Evolutionary conservation across 1,140 invertebrate genomes (phyloP), one percentile per base, ranked within the genome.

Genomic region (Dryas iulia): DNA sequence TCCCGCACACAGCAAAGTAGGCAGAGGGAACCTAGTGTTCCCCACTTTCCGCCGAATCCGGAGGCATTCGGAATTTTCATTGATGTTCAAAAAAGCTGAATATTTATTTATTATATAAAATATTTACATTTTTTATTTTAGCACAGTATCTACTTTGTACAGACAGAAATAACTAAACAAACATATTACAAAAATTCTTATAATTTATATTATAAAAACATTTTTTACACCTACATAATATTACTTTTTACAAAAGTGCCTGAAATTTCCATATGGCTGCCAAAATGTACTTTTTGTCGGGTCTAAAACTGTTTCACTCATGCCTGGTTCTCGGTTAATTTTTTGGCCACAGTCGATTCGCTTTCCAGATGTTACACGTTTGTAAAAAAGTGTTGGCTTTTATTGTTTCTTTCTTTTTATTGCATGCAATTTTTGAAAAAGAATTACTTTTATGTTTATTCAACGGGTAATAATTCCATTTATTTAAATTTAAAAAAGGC

Each of bases 331-430:
- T 52, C 39, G 60, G 60, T 62, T 53, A 30, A 39, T 25, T 62
- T 30, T 62, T 52, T 62, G 60, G 60, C 60, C 60, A 53, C 60
- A 53, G 10, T 53, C 60, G 39, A 39, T 25, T 53, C 39, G 60
- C 60, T 53, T 18, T 30, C 60, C 60, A 62, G 60, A 62, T 62
- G 60, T 62, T 62, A 62, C 39, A 53, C 30, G 23, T 25, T 59
- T 25, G 59, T 25, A 60, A 60, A 60, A 60, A 60, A 39, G 24
- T 39, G 23, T 60, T 39, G 21, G 23, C 24, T 21, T 59, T 33
- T 59, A 59, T n/a, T 47, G 39, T 47, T 39, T 24, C 21, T 26
- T 39, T 39, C 39, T 60, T 60, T 39, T 47, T 47, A 14, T 21
- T n/a, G 31, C 21, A 11, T 39, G 18, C 6, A 25, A 26, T 18